Percentiles rank a stretch among this genome's conserved stretches.
Conservation (phyloP, 2,888 invertebrate genomes). For the Drosophila nr. medialis region DNA sequence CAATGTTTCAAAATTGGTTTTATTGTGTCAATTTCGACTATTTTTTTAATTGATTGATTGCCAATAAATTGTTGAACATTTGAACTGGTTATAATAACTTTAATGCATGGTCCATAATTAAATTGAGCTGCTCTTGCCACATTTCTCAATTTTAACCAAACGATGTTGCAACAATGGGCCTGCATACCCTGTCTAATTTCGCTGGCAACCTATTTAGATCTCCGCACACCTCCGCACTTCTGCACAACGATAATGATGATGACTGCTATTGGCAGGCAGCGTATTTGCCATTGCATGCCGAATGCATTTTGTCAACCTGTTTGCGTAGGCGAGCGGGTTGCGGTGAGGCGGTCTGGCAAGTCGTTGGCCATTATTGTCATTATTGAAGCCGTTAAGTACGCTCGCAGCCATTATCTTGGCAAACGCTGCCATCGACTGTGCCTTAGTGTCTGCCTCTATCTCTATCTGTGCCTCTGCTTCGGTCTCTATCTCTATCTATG, state of each 20-base stretch:
- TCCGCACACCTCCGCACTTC: slow-evolving; percentile 5
- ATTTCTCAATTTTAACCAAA: not conserved
- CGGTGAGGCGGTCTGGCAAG: slow-evolving; percentile 30
- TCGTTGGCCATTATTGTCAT: slow-evolving; percentile 76
- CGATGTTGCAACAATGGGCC: not conserved
- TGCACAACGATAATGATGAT: slow-evolving; percentile 50
- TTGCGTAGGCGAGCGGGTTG: slow-evolving; percentile 13
- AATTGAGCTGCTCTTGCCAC: not conserved
- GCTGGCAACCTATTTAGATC: not conserved
- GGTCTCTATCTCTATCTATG: not conserved
- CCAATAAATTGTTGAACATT: not conserved
- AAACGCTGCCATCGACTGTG: slow-evolving; percentile 8
- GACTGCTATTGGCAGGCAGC: slow-evolving; percentile 67
- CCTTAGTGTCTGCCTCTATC: not conserved
- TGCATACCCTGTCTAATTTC: not conserved
- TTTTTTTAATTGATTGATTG: not conserved
- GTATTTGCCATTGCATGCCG: slow-evolving; percentile 51
- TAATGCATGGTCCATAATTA: not conserved
- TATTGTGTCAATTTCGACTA: not conserved
- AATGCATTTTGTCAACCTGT: slow-evolving; percentile 72
- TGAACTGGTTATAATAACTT: not conserved
- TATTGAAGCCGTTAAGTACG: slow-evolving; percentile 81
- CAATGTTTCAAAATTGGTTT: not conserved
- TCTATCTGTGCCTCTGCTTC: not conserved
- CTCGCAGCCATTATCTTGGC: slow-evolving; percentile 64